These are phyloP conservation scores for Anisognathus igniventris DNA, from an alignment of 2,797 vertebrate genomes.

Conservation along the genomic window DNA sequence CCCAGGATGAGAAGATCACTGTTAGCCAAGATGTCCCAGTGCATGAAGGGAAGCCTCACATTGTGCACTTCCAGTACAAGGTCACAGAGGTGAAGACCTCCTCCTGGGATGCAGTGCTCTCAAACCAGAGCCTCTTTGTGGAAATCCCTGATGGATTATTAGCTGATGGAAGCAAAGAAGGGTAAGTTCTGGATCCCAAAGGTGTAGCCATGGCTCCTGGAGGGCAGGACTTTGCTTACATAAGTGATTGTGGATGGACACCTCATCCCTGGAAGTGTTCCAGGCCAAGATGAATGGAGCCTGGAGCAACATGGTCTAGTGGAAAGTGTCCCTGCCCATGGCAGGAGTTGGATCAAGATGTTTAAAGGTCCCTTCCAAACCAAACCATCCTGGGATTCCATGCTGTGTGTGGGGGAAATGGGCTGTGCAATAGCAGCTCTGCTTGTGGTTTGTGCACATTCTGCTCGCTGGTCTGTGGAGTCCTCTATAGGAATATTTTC, in stretches of 20 bases:
- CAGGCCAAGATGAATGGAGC: accelerated
- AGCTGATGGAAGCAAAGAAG: conserved; percentile 95
- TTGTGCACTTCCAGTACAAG: conserved; percentile 91
- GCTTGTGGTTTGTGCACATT: background rate
- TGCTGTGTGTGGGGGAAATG: background rate
- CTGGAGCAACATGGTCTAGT: background rate
- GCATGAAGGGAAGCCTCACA: conserved; percentile 81
- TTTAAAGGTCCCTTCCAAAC: background rate
- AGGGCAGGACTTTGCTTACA: background rate
- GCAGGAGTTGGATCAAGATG: background rate
- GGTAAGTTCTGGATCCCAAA: conserved; percentile 73
- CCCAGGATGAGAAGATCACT: conserved; percentile 89
- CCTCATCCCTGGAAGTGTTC: background rate
- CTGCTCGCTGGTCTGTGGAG: background rate
- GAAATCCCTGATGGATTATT: conserved; percentile 89
- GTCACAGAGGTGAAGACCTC: conserved; percentile 88
- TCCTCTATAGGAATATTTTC: background rate
- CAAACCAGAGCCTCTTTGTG: conserved; percentile 88
- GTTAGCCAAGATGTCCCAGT: conserved; percentile 87
- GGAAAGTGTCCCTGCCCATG: background rate
- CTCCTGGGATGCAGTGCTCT: conserved; percentile 90
- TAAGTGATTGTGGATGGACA: background rate
- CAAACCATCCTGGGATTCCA: background rate
- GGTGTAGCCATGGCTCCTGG: accelerated
- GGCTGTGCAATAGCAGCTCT: background rate